A percentile compares a stretch with the other conserved stretches of the same genome.
Evolutionary conservation across 2,113 vertebrate species (phyloP).

Genomic region (Menura novaehollandiae): DNA sequence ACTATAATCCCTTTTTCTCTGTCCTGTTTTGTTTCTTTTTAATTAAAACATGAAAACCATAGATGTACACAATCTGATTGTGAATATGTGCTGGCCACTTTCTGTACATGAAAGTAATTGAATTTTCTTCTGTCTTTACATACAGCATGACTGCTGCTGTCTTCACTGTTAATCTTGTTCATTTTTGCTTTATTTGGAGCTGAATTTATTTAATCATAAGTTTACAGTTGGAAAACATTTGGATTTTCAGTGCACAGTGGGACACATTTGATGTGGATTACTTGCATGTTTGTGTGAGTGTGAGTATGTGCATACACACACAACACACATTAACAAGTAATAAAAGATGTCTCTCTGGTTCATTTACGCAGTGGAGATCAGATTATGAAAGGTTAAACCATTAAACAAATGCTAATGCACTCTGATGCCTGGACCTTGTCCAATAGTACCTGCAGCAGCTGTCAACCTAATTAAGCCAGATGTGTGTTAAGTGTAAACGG

Average conservation of each 20-base stretch:
- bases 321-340: slow-evolving; percentile 67
- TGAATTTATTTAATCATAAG: background rate
- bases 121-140: background rate
- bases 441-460: slow-evolving; percentile 76
- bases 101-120: background rate
- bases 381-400: slow-evolving; percentile 75
- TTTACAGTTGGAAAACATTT: background rate
- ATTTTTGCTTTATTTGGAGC: background rate
- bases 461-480: slow-evolving; percentile 80
- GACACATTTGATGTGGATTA: background rate
- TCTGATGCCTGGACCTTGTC: slow-evolving; percentile 72
- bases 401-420: slow-evolving; percentile 70
- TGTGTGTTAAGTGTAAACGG: slow-evolving; percentile 74
- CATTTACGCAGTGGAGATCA: slow-evolving; percentile 54
- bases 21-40: background rate
- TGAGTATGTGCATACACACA: background rate
- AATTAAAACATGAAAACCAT: background rate
- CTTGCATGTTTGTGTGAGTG: background rate
- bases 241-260: background rate
- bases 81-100: background rate
- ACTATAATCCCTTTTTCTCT: slow-evolving; percentile 20
- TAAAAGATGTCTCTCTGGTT: slow-evolving; percentile 68
- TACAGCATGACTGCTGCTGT: background rate
- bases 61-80: background rate
- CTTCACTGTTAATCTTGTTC: background rate